phyloP scores from a whole-genome alignment of 2,797 vertebrate species.

The Acestrorhynchus altus region DNA sequence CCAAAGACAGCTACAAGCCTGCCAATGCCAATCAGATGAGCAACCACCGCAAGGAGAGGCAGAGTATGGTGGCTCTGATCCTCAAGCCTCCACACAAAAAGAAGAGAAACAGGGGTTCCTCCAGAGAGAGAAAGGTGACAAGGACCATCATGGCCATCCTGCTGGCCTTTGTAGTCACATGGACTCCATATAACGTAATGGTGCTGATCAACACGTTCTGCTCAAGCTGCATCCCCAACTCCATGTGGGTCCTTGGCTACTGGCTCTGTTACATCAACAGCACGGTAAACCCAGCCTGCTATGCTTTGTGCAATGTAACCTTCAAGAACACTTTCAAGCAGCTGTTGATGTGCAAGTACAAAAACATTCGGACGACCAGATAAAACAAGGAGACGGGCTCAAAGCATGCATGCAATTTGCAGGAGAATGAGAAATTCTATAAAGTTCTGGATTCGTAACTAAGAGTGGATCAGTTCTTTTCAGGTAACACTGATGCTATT shows the following conservation, averaged over 20 bases:
- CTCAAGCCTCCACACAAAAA: conserved; percentile 61
- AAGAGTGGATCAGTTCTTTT: not conserved
- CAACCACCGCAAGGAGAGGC: conserved; percentile 84
- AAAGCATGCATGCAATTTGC: not conserved
- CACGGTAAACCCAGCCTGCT: conserved; percentile 97
- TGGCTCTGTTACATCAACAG: conserved; percentile 99
- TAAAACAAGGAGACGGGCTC: conserved; percentile 6
- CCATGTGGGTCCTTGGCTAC: conserved; percentile 93
- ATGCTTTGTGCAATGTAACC: conserved; percentile 94
- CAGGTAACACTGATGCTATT: not conserved
- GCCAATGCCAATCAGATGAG: conserved; percentile 65
- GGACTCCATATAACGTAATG: conserved; percentile 98
- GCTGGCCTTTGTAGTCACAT: conserved; percentile 92
- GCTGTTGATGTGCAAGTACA: conserved; percentile 93
- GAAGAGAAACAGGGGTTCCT: conserved; percentile 83
- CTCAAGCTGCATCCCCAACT: conserved; percentile 85
- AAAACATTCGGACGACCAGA: conserved; percentile 83
- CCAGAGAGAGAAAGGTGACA: conserved; percentile 93
- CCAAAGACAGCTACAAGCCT: conserved; percentile 77
- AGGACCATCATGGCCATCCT: conserved; percentile 97
- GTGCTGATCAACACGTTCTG: conserved; percentile 97
- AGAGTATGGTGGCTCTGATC: conserved; percentile 70
- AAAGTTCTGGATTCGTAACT: not conserved
- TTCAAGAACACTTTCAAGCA: conserved; percentile 99
- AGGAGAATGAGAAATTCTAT: not conserved